Base-by-base conservation (phyloP, 2,797 vertebrate species). In the Gymnoscopelus braueri region DNA sequence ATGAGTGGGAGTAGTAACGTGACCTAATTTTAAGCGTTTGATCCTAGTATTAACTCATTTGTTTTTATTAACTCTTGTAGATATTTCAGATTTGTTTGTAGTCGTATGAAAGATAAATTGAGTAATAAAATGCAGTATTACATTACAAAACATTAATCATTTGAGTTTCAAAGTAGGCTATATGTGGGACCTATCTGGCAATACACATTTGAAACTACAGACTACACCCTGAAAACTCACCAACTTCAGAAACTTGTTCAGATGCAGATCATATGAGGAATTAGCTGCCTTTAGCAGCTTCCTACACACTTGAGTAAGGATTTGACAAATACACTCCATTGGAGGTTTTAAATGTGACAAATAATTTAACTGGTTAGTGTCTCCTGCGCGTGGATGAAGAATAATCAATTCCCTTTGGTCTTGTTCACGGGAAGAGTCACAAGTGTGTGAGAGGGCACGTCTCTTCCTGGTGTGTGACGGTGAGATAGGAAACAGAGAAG, bases 401-500 rank as follows among this genome's bases (percentile, higher is more conserved):
- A 64, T 64, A 62, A 80, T 65, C 48, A 51, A 58, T 71, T 81
- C 68, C 60, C 64, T 66, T 63, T 51, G 51, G 12, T 26, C 13
- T 57, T 58, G 53, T 29, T 63, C 47, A 64, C 75, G 32, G 63
- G 76, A 78, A 74, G 35, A 61, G 75, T 77, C 75, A 83, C 78
- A 75, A 70, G 77, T 83, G 35, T 9, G 23, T 9, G 39, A 44
- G 15, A 72, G 56, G 71, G 75, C 71, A 58, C 35, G 3, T 61
- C 73, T 73, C 76, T 72, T 63, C 32, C 68, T 76, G 80, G 77
- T 80, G 77, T 85, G 70, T 69, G 84, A 69, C 79, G 65, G 74
- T 82, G 73, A 81, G 72, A 73, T 61, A 78, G 72, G 71, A 90
- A 92, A 87, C 35, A 72, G 82, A 95, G 91, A 92, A 70, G 77